phyloP scores from a whole-genome alignment of 2,888 invertebrate genomes.

The Ophioninae sp. region DNA sequence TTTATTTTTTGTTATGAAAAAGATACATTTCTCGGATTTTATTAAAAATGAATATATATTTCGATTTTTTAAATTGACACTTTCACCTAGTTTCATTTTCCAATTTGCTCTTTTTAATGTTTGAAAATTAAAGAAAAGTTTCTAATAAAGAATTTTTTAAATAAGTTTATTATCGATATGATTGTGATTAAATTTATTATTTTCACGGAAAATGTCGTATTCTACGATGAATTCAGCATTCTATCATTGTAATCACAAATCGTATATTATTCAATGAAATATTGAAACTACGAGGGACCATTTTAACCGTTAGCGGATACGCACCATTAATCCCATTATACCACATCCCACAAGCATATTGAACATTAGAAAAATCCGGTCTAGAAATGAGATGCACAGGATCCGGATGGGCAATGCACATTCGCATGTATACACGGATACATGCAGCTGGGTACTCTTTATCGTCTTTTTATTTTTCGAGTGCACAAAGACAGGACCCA shows the following conservation, averaged over 20 bases:
- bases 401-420: slow-evolving; percentile 20
- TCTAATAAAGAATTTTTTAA: no score
- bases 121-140: no score
- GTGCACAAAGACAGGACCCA: slow-evolving; percentile 46
- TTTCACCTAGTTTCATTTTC: no score
- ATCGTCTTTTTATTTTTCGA: slow-evolving; percentile 7
- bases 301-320: slow-evolving; percentile 29
- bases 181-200: no score
- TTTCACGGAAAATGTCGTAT: no score
- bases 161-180: no score
- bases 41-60: no score
- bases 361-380: slow-evolving; percentile 11
- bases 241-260: neutral
- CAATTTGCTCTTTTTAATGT: no score
- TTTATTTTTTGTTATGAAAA: no score
- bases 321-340: slow-evolving; percentile 26
- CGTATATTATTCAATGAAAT: neutral
- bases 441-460: slow-evolving; percentile 26
- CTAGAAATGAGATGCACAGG: slow-evolving; percentile 14
- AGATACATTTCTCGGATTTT: no score
- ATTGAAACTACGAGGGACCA: neutral
- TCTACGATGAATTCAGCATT: neutral
- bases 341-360: neutral
- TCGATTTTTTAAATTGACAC: no score
- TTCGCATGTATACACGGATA: slow-evolving; percentile 36